phyloP scores from a whole-genome alignment of 2,113 vertebrate species.

The Perognathus longimembris region DNA sequence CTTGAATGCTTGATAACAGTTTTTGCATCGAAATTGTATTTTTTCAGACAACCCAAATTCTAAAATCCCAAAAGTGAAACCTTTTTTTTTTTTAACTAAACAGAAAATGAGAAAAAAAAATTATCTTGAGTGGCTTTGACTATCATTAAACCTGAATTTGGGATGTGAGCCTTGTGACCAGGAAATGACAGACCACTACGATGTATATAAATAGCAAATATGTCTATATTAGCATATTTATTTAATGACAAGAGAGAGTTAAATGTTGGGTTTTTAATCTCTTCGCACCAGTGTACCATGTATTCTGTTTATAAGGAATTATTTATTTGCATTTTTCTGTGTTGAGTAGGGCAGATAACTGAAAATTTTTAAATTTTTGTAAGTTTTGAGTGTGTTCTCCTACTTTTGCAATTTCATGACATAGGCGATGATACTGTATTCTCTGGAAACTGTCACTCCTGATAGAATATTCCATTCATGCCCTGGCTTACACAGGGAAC shows the following conservation, averaged over 20 bases:
- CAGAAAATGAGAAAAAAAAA: constrained; percentile 56
- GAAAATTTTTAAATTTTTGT: neutral
- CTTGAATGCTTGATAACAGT: constrained; percentile 75
- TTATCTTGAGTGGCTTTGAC: constrained; percentile 63
- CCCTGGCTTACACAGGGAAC: too few species aligned
- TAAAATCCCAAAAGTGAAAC: constrained; percentile 72
- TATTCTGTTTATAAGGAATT: constrained; percentile 68
- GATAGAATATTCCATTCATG: neutral
- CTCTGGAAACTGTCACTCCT: neutral
- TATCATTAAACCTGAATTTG: constrained; percentile 28
- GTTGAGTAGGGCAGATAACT: constrained; percentile 62
- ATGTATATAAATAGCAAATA: constrained; percentile 19
- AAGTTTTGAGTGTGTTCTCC: constrained; percentile 57
- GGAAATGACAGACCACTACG: neutral
- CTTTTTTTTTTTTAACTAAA: constrained; percentile 74
- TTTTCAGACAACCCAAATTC: constrained; percentile 70
- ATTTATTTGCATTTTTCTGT: constrained; percentile 71
- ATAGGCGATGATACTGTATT: neutral
- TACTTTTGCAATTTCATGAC: neutral
- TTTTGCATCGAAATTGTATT: constrained; percentile 78
- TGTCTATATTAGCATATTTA: constrained; percentile 76
- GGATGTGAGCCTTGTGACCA: neutral
- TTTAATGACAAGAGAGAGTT: constrained; percentile 75
- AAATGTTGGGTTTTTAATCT: constrained; percentile 30
- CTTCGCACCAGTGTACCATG: constrained; percentile 33